A percentile compares a stretch with the other conserved stretches of the same genome.
These are phyloP conservation scores for Lepisosteus oculatus DNA, from an alignment of 2,113 vertebrate genomes.

Conservation along the genomic window DNA sequence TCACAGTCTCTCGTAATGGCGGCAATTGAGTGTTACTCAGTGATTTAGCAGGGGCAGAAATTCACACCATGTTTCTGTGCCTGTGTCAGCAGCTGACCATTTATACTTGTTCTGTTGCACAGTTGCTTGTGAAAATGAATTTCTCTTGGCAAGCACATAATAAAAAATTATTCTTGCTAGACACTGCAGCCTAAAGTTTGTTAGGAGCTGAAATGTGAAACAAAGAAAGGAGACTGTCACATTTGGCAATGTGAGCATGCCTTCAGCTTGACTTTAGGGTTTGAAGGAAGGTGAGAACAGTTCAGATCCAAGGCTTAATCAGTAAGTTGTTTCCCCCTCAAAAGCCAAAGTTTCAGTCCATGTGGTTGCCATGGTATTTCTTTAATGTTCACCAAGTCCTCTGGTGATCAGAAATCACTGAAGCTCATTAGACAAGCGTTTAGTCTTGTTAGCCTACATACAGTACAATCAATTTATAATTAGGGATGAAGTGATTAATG, in stretches of 20 bases:
- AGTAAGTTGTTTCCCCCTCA: neutral
- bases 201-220: neutral
- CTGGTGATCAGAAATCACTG: slow-evolving; percentile 25
- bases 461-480: slow-evolving; percentile 40
- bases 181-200: too few relatives aligned
- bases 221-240: slow-evolving; percentile 2
- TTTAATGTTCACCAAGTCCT: neutral
- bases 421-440: slow-evolving; percentile 23
- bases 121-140: too few relatives aligned
- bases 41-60: too few relatives aligned
- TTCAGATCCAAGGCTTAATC: neutral
- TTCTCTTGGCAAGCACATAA: too few relatives aligned
- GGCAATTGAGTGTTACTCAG: too few relatives aligned
- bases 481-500: slow-evolving; percentile 40
- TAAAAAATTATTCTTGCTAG: too few relatives aligned
- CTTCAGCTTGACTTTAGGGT: slow-evolving; percentile 14
- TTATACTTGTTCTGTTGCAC: too few relatives aligned
- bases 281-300: neutral
- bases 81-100: too few relatives aligned
- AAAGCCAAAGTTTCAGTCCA: neutral
- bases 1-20: too few relatives aligned
- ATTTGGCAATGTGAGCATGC: slow-evolving; percentile 13
- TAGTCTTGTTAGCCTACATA: slow-evolving; percentile 33
- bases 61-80: too few relatives aligned
- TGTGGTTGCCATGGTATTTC: neutral